Evolutionary conservation across 2,113 vertebrate genomes (phyloP), one percentile per base, ranked within the genome.

Genomic region (Maylandia zebra): DNA sequence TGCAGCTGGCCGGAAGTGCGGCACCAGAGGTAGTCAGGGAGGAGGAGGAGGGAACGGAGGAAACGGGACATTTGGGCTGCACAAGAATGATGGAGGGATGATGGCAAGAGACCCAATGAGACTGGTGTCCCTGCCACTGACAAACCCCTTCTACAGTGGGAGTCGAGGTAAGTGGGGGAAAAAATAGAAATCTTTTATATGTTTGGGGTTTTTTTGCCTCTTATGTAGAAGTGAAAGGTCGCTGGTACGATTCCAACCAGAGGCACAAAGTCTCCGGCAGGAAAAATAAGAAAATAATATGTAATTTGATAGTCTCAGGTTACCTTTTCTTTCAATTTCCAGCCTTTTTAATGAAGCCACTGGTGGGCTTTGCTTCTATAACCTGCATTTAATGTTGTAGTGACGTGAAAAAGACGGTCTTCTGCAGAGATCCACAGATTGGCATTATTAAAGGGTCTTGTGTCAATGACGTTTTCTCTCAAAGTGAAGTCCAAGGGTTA

Each of bases 111-210:
- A 94, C 8, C 90, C 78, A 5, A 92, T 88, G 90, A 95, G 96
- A 34, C 34, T 94, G 7, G 19, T 93, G 79, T 74, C 88, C 94
- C 92, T 97, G 92, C 85, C 95, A 83, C 93, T 96, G 80, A 96
- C 94, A 34, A 97, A 91, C 89, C 95, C 86, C 9, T 66, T 95
- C 81, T 95, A 88, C 82, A 1, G 17, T 1, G 27, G 22, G 45
- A 45, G 57, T 57, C 50, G 2, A 56, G 88, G 85, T 90, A 22
- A 86, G 89, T 78, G 10, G 16, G 6, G 7, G 2, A 1, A 5
- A 1, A 48, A 45, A 17, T 32, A 27, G 24, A 50, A 19, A 17
- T 48, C 8, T 45, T 45, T 27, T 5, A 27, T 48, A 30, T 74
- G 41, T 61, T 61, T 61, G 27, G 1, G 1, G 0, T 1, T 38